Evolutionary conservation across 2,113 vertebrate species (phyloP).

Genomic region (Pterophyllum scalare): DNA sequence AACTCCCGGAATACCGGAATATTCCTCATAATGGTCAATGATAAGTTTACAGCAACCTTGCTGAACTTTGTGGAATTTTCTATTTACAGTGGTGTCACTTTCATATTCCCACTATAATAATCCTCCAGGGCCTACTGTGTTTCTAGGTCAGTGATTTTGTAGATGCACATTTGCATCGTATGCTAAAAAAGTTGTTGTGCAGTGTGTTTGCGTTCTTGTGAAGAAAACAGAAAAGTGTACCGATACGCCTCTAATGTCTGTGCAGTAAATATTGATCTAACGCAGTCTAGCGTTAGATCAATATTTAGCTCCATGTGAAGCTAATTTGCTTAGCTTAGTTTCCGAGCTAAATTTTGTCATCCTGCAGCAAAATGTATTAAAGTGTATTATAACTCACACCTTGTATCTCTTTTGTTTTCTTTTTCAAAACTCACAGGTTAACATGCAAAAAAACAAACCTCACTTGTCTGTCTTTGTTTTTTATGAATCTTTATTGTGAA

Average conservation of each 20-base stretch:
- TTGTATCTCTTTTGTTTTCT: too few relatives aligned
- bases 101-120: conserved; percentile 2
- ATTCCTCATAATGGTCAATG: conserved; percentile 26
- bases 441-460: background rate
- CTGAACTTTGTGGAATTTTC: conserved; percentile 21
- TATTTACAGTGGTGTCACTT: background rate
- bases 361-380: too few relatives aligned
- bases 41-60: conserved; percentile 26
- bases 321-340: background rate
- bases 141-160: conserved; percentile 8
- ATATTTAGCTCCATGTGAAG: conserved; percentile 1
- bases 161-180: background rate
- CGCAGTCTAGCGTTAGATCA: background rate
- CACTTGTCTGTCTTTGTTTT: background rate
- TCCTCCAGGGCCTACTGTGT: background rate
- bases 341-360: background rate
- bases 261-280: background rate
- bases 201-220: background rate
- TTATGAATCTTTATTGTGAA: background rate
- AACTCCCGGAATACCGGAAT: background rate
- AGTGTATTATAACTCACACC: too few relatives aligned
- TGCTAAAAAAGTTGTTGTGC: background rate
- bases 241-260: background rate
- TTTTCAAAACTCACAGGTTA: background rate
- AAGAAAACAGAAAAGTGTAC: background rate